Evolutionary conservation across 2,113 vertebrate species (phyloP).

Genomic region (Progne subis): DNA sequence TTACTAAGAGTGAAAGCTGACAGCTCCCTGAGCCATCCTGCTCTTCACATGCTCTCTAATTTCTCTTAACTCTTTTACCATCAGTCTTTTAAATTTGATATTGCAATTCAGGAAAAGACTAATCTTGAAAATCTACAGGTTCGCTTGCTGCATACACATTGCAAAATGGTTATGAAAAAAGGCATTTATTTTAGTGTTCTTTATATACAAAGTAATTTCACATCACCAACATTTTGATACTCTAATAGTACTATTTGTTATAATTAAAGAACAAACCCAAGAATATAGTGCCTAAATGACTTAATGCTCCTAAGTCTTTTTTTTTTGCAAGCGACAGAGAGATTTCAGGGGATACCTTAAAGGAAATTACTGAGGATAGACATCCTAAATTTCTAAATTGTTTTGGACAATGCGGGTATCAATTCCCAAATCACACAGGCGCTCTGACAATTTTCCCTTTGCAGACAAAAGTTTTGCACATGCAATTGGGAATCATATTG

Average conservation of each 20-base stretch:
- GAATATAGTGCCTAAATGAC: slow-evolving; percentile 57
- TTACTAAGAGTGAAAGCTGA: not conserved
- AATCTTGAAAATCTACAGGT: not conserved
- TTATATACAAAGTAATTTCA: slow-evolving; percentile 58
- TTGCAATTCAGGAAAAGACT: not conserved
- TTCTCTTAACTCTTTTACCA: not conserved
- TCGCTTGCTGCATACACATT: not conserved
- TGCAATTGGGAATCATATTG: not conserved
- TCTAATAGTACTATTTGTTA: slow-evolving; percentile 59
- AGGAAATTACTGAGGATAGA: not conserved
- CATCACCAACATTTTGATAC: not conserved
- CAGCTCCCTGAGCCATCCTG: not conserved
- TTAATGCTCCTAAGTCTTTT: slow-evolving; percentile 26
- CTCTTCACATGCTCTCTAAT: not conserved
- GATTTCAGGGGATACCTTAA: not conserved
- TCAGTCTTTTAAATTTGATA: not conserved
- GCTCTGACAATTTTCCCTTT: not conserved
- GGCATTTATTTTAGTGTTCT: slow-evolving; percentile 55
- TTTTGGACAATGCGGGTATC: not conserved
- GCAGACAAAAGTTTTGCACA: not conserved
- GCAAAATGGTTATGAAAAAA: slow-evolving; percentile 32
- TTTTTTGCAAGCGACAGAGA: not conserved
- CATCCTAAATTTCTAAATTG: not conserved
- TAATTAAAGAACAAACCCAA: slow-evolving; percentile 27
- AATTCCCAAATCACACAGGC: not conserved